A percentile compares a stretch with the other conserved stretches of the same genome.
These are phyloP conservation scores for Temnothorax nylanderi DNA, from an alignment of 1,140 invertebrate genomes.

Conservation along the genomic window DNA sequence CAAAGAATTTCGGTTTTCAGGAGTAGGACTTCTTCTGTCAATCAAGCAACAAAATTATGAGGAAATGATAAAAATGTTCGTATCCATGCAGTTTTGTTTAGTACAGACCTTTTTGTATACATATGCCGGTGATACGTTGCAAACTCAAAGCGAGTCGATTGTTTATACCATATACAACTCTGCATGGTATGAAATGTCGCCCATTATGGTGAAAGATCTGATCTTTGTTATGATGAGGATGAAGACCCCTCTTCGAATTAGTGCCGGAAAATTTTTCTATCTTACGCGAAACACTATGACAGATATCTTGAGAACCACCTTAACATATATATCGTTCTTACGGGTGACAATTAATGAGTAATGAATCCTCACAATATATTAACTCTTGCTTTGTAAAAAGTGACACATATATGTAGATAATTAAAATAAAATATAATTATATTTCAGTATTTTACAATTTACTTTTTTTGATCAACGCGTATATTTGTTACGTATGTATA, in stretches of 20 bases:
- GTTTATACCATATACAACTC: slow-evolving; percentile 51
- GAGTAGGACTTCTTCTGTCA: background rate
- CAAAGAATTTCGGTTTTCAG: slow-evolving; percentile 23
- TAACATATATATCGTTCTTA: slow-evolving; percentile 74
- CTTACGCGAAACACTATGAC: slow-evolving; percentile 73
- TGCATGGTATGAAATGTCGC: slow-evolving; percentile 70
- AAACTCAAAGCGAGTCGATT: slow-evolving; percentile 49
- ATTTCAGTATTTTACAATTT: background rate
- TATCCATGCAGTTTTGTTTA: slow-evolving; percentile 18
- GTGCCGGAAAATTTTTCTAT: slow-evolving; percentile 68
- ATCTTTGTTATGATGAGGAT: slow-evolving; percentile 70
- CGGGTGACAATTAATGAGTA: slow-evolving; percentile 40
- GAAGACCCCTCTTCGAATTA: slow-evolving; percentile 62
- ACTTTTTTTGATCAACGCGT: background rate
- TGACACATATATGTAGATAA: background rate
- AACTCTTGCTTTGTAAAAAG: background rate
- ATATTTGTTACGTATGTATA: background rate
- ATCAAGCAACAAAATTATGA: slow-evolving; percentile 18
- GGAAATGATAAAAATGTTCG: slow-evolving; percentile 27
- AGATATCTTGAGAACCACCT: slow-evolving; percentile 69
- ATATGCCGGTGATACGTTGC: slow-evolving; percentile 71
- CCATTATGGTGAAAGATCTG: slow-evolving; percentile 55
- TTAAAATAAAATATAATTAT: slow-evolving; percentile 21
- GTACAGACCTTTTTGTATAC: slow-evolving; percentile 70
- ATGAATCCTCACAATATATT: background rate